These are phyloP conservation scores for Xiphophorus maculatus DNA, from an alignment of 2,113 vertebrate species.

Conservation along the genomic window DNA sequence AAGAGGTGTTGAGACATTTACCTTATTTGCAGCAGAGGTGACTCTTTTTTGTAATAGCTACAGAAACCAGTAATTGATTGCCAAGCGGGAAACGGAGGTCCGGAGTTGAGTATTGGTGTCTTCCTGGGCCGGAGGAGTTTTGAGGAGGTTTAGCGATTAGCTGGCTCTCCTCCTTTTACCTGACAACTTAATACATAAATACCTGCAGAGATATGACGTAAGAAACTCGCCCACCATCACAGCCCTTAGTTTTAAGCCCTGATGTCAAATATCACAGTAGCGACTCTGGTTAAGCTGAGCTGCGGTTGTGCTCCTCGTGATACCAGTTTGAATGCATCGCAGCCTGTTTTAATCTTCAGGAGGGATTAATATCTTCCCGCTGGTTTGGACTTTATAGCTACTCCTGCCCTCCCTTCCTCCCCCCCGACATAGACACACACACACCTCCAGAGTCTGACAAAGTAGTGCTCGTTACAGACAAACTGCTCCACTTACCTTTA, in stretches of 20 bases:
- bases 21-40: conserved; percentile 61
- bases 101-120: conserved; percentile 52
- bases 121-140: conserved; percentile 51
- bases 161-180: conserved; percentile 21
- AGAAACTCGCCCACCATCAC: conserved; percentile 32
- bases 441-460: conserved; percentile 48
- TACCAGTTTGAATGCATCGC: conserved; percentile 51
- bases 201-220: conserved; percentile 21
- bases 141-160: conserved; percentile 13
- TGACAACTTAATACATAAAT: conserved; percentile 36
- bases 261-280: conserved; percentile 59
- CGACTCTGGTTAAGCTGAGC: conserved; percentile 52
- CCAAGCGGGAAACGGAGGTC: conserved; percentile 74
- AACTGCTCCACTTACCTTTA: conserved; percentile 62
- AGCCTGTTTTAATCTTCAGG: conserved; percentile 50
- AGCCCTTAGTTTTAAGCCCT: conserved; percentile 36
- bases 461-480: conserved; percentile 58
- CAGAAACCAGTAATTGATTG: conserved; percentile 77
- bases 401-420: background rate
- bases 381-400: conserved; percentile 38
- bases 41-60: conserved; percentile 61
- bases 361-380: conserved; percentile 60
- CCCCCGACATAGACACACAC: no score
- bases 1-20: conserved; percentile 67
- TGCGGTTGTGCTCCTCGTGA: conserved; percentile 34